Evolutionary conservation across 2,888 invertebrate species (phyloP), one percentile per base, ranked within the genome.

Genomic region (Lordiphosa andalusiaca): DNA sequence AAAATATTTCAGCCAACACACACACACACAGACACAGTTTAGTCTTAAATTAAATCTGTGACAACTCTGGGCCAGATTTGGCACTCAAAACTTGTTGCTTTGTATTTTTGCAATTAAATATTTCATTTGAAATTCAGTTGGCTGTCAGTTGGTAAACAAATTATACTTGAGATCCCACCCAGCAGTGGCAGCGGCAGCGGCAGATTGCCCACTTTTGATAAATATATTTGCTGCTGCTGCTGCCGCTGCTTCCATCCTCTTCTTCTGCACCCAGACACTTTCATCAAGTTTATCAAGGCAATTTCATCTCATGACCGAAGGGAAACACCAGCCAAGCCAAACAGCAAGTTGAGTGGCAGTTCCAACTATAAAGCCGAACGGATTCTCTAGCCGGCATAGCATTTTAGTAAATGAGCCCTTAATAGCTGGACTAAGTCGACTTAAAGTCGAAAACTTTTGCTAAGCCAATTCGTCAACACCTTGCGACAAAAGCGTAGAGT

Each of bases 141-240:
- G 39, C 64, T 69, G 77, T 69, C 81, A 69, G 53, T 67, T 65
- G 80, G 63, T 64, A 63, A 80, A 74, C 72, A 81, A 77, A 81
- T 78, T 77, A 72, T 16, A 2, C 67, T 65, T 58, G 62, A 49
- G 53, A 61, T 53, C 41, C 44, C 12, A 9, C 47, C 16, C 16
- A 30, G 12, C n/a, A 37, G 36, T 21, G 36, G 16, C 16, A 16
- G 16, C 2, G 23, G 23, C 48, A 23, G 13, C 51, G 81, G 81
- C 81, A 81, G 81, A 80, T 81, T 77, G 81, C 81, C 83, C 81
- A 83, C 68, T 80, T 67, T 65, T 64, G 81, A 81, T 81, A 83
- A 83, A 74, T 69, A 55, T 66, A 19, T 71, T 64, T 60, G 60
- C 42, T 49, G 47, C 42, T 53, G 40, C 36, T 19, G 35, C 48